Evolutionary conservation across 2,113 vertebrate genomes (phyloP).

Genomic region (Eudyptes chrysolophus): DNA sequence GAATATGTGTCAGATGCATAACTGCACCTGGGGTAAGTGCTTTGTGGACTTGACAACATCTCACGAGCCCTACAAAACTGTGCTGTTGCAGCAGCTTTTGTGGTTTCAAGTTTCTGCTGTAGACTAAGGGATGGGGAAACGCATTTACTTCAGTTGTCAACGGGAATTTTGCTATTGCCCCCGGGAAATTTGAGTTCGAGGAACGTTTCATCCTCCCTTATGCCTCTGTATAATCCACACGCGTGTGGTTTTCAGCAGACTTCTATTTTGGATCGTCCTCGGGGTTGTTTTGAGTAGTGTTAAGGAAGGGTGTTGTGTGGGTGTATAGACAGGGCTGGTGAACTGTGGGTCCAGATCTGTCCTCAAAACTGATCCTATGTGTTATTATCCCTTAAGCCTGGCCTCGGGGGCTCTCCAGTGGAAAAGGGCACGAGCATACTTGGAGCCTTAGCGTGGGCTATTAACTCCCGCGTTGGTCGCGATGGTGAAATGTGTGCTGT

Average conservation of each 20-base stretch:
- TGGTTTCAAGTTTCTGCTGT: background rate
- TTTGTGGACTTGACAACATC: background rate
- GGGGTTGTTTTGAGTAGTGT: background rate
- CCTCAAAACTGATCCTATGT: background rate
- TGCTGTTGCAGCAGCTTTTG: slow-evolving; percentile 1
- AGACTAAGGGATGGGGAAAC: background rate
- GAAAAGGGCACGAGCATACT: background rate
- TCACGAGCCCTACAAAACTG: background rate
- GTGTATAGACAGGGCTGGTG: accelerated
- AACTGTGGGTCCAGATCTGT: background rate
- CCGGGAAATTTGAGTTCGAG: background rate
- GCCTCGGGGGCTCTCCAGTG: background rate
- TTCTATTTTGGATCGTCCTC: background rate
- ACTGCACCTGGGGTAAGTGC: background rate
- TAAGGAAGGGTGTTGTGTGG: background rate
- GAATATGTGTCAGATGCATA: background rate
- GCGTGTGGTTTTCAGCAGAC: accelerated
- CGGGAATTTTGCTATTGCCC: background rate
- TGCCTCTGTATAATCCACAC: background rate
- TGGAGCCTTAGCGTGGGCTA: background rate
- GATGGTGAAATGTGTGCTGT: background rate
- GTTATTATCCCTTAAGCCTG: background rate
- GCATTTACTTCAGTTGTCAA: background rate
- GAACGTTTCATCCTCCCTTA: background rate
- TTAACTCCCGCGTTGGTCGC: accelerated